Evolutionary conservation across 2,113 vertebrate genomes (phyloP), one percentile per base, ranked within the genome.

Genomic region (Meriones unguiculatus): DNA sequence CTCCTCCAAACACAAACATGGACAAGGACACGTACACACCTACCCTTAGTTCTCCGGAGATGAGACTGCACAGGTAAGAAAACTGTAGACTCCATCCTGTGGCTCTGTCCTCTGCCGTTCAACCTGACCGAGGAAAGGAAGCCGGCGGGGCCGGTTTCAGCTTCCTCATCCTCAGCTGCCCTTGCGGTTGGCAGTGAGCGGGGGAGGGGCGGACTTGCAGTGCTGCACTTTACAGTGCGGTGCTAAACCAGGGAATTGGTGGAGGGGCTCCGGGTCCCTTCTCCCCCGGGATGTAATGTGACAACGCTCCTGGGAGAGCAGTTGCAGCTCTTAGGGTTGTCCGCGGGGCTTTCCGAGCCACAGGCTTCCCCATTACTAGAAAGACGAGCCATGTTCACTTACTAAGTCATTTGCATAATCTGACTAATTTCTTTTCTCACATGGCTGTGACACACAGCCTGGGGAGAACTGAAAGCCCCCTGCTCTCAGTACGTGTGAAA

Each of bases 181-280:
- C 5, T 12, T 65, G 14, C 0, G 0, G 70, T 57, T 91, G n/a
- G 0, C 87, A 15, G 82, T 1, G 52, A 41, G 7, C 0, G 84
- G 86, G 78, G 64, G 32, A 0, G 0, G 70, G 90, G 87, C 76
- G 32, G 64, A 1, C 64, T 54, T 18, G 25, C 2, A 69, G 25
- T 6, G 50, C 76, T 65, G 41, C 9, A 2, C 90, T 95, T 95
- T 77, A 89, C 84, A 62, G 11, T 28, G 0, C 5, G 52, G 80
- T 41, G 67, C 30, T 87, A 70, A 93, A 90, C 59, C 67, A 3
- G 32, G 18, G 72, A 92, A 84, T 86, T 96, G 86, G 57, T 20
- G 87, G 72, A 59, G 11, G 6, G 86, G n/a, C 14, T 70, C 35
- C 13, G 93, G 77, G 13, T 64, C n/a, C 22, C 70, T 62, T 30